phyloP scores from a whole-genome alignment of 2,797 vertebrate genomes.

The Anableps anableps region DNA sequence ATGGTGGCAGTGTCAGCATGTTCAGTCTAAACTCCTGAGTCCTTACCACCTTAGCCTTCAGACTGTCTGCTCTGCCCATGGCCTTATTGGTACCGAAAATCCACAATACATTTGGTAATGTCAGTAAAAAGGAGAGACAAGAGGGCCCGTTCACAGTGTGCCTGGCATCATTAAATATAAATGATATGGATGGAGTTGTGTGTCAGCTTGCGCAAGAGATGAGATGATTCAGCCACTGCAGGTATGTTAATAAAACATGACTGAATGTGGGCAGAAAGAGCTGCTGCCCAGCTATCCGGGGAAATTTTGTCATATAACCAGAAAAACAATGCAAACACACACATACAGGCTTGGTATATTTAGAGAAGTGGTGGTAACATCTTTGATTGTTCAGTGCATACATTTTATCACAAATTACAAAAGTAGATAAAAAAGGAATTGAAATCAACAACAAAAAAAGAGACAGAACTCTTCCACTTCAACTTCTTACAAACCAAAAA shows the following conservation, averaged over 20 bases:
- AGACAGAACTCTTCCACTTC: background rate
- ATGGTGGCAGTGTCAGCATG: slow-evolving; percentile 76
- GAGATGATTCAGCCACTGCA: slow-evolving; percentile 69
- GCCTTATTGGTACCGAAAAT: slow-evolving; percentile 10
- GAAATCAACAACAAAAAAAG: background rate
- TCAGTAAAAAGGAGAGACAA: slow-evolving; percentile 40
- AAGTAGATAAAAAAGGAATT: background rate
- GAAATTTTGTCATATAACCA: slow-evolving; percentile 56
- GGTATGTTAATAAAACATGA: slow-evolving; percentile 77
- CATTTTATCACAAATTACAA: background rate
- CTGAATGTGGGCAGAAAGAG: slow-evolving; percentile 42
- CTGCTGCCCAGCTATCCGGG: slow-evolving; percentile 47
- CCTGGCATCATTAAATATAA: slow-evolving; percentile 60
- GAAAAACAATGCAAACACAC: slow-evolving; percentile 53
- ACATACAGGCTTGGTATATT: slow-evolving; percentile 36
- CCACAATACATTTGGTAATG: slow-evolving; percentile 43
- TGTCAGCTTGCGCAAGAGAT: slow-evolving; percentile 57
- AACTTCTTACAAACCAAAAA: background rate
- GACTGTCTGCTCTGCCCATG: slow-evolving; percentile 20
- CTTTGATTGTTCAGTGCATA: background rate
- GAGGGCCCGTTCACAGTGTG: slow-evolving; percentile 17
- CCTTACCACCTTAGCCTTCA: slow-evolving; percentile 23
- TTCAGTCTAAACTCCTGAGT: slow-evolving; percentile 11
- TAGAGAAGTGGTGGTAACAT: slow-evolving; percentile 1
- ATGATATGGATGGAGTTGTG: slow-evolving; percentile 65